Percentiles rank a stretch among this genome's conserved stretches.
These are phyloP conservation scores for Eurystomus glaucurus DNA, from an alignment of 2,797 vertebrate species.

Conservation along the genomic window DNA sequence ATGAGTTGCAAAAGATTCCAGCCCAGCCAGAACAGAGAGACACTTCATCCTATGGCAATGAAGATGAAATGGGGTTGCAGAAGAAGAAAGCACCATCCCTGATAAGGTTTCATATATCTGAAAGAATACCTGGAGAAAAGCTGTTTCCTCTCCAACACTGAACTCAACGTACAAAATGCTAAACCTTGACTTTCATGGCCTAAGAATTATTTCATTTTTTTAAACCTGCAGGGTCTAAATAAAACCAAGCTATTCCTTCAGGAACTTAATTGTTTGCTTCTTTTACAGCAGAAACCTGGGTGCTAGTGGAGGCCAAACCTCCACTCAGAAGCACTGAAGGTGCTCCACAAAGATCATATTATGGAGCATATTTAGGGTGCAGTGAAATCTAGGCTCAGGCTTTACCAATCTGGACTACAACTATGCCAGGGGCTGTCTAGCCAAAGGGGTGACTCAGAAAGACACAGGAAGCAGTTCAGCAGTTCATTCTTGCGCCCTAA, in stretches of 20 bases:
- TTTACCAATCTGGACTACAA: neutral
- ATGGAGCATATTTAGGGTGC: fast-evolving
- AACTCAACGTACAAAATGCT: neutral
- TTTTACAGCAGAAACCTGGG: neutral
- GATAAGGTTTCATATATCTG: neutral
- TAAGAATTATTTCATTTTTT: neutral
- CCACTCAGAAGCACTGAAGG: neutral
- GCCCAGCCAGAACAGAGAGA: neutral
- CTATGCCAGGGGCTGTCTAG: neutral
- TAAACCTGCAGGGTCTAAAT: neutral
- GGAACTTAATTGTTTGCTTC: neutral
- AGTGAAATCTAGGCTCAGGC: neutral
- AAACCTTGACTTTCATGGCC: neutral
- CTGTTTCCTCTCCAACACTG: neutral
- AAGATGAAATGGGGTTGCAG: neutral
- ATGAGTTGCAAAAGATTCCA: neutral
- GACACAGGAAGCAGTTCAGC: neutral
- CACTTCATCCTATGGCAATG: neutral
- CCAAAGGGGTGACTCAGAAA: neutral
- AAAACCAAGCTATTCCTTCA: neutral
- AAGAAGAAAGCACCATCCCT: neutral
- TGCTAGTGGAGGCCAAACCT: neutral
- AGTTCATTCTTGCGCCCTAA: neutral
- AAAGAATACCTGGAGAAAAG: neutral
- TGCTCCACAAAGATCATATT: neutral